Evolutionary conservation across 2,888 invertebrate species (phyloP).

Genomic region (Patella pellucida): DNA sequence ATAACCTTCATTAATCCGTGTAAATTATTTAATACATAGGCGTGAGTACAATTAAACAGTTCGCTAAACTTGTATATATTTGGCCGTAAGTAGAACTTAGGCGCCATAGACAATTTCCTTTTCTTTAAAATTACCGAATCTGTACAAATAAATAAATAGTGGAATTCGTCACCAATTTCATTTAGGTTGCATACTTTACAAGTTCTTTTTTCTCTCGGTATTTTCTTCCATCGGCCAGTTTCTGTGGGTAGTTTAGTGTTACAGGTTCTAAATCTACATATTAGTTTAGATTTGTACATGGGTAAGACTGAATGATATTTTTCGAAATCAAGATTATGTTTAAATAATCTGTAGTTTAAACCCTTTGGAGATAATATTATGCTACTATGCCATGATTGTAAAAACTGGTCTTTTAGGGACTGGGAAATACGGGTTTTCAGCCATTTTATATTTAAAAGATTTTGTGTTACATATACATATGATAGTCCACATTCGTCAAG

Average conservation of each 20-base stretch:
- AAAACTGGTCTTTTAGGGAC: neutral
- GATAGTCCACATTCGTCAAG: neutral
- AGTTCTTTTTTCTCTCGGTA: neutral
- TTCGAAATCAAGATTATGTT: neutral
- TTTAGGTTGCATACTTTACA: neutral
- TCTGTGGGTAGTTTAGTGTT: neutral
- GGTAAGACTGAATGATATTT: neutral
- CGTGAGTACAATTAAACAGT: neutral
- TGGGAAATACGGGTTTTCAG: neutral
- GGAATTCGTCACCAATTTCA: neutral
- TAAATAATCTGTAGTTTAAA: neutral
- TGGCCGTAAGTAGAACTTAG: neutral
- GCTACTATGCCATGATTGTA: neutral
- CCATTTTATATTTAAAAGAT: neutral
- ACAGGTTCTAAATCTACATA: neutral
- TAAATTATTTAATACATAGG: neutral
- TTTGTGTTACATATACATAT: neutral
- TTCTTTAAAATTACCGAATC: neutral
- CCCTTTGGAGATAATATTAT: neutral
- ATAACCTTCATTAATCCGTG: slow-evolving; percentile 1
- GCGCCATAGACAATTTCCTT: neutral
- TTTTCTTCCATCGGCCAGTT: neutral
- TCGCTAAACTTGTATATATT: neutral
- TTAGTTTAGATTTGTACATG: neutral
- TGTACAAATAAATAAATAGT: neutral